Evolutionary conservation across 2,797 vertebrate species (phyloP), one percentile per base, ranked within the genome.

Genomic region (Pseudotriccus pelzelni): DNA sequence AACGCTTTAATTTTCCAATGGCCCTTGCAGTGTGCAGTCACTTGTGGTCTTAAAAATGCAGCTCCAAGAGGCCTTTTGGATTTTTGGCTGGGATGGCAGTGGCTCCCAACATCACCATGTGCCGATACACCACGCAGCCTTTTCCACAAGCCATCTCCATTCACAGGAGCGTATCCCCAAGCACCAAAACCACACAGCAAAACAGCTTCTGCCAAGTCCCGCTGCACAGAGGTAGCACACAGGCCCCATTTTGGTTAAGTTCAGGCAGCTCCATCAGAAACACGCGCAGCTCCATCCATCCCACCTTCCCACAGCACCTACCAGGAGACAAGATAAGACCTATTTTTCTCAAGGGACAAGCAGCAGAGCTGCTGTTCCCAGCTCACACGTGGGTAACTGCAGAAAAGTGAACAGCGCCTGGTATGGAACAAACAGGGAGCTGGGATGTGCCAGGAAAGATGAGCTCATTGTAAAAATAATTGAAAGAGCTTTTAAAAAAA

Each of bases 111-210:
- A 64, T 28, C 39, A 20, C 4, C 4, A 0, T 25, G 47, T 36
- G 1, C 55, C 5, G 1, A 63, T 32, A 56, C 36, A 30, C 5
- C 0, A 4, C 43, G 30, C 56, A 55, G 24, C 41, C 64, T 70
- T 63, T 55, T 62, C 64, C 27, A 50, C 59, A 90, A 37, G 11
- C 34, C 7, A 0, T 23, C 39, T 43, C n/a, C n/a, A 39, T 37
- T 62, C 44, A 36, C 0, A 0, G 64, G 24, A 80, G 30, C 0
- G 0, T 17, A 47, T 46, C 74, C 72, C 4, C 0, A 58, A 43
- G 34, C 44, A 59, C 39, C 24, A 37, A 63, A 76, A 46, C 43
- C 80, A 56, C 59, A 78, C 24, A 10, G 32, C 46, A 58, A 87
- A 56, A 0, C 41, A 52, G 58, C 32, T 90, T 77, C 58, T 3